Conservation (phyloP, 2,888 invertebrate species). For the Coleophora deauratella region DNA sequence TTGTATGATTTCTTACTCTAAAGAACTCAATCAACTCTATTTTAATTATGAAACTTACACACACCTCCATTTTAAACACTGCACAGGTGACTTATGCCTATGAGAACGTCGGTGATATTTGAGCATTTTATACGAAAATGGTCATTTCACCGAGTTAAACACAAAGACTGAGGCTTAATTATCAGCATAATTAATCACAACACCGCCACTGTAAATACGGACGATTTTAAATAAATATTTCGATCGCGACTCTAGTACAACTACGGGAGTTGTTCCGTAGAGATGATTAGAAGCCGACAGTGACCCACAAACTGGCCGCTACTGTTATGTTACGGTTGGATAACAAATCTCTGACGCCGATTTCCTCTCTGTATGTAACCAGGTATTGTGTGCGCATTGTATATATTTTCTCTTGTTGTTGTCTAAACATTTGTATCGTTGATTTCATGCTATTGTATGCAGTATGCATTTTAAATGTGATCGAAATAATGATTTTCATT, state of each 20-base stretch:
- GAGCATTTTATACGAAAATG: conserved; percentile 71
- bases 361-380: conserved; percentile 17
- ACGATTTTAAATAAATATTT: conserved; percentile 23
- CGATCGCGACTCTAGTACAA: conserved; percentile 24
- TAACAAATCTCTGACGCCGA: conserved; percentile 30
- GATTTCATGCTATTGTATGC: too few species aligned
- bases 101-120: conserved; percentile 71
- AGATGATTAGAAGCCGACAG: conserved; percentile 23
- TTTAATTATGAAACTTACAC: not conserved
- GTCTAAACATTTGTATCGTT: conserved; percentile 24
- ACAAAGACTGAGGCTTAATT: conserved; percentile 20
- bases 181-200: conserved; percentile 31
- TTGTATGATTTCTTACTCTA: too few species aligned
- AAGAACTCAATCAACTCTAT: too few species aligned
- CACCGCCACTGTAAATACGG: conserved; percentile 15
- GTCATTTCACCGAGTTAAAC: conserved; percentile 51
- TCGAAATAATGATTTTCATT: too few species aligned
- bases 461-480: too few species aligned
- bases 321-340: conserved; percentile 47
- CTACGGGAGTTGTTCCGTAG: conserved; percentile 15
- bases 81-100: conserved; percentile 67
- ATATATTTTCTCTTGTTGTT: not conserved
- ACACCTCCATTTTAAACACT: conserved; percentile 68
- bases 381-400: conserved; percentile 7
- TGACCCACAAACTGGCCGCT: conserved; percentile 31